phyloP scores from a whole-genome alignment of 2,888 invertebrate genomes.

The Ligdia adustata region DNA sequence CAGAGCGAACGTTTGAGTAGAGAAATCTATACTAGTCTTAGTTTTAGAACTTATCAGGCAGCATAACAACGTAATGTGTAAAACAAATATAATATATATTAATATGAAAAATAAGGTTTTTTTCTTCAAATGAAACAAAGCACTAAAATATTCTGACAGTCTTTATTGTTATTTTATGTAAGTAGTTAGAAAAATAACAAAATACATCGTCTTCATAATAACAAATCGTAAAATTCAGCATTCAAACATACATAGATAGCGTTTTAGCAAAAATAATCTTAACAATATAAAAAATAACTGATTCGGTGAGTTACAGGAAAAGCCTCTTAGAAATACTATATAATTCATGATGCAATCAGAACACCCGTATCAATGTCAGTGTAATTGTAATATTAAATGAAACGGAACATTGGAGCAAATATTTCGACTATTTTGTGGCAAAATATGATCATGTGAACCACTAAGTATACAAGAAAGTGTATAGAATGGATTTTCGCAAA shows the following conservation, averaged over 20 bases:
- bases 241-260: conserved; percentile 20
- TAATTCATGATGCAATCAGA: conserved; percentile 20
- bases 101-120: too few relatives aligned
- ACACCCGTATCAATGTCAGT: conserved; percentile 10
- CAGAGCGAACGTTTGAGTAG: too few relatives aligned
- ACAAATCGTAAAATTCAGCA: conserved; percentile 40
- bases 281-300: conserved; percentile 2
- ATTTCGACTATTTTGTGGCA: too few relatives aligned
- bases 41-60: too few relatives aligned
- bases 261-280: conserved; percentile 3
- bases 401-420: not conserved
- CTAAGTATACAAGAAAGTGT: too few relatives aligned
- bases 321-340: conserved; percentile 37
- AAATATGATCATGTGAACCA: too few relatives aligned
- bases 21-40: too few relatives aligned
- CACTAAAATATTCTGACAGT: conserved; percentile 57
- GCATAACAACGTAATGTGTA: too few relatives aligned
- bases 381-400: not conserved
- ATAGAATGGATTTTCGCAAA: too few relatives aligned
- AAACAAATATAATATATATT: too few relatives aligned
- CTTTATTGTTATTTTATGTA: conserved; percentile 72
- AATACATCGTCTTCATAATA: conserved; percentile 56
- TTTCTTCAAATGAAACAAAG: conserved; percentile 30
- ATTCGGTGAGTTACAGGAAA: conserved; percentile 28
- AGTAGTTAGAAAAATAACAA: conserved; percentile 66